Conservation (phyloP, 2,113 vertebrate genomes). For the Delphinus delphis region DNA sequence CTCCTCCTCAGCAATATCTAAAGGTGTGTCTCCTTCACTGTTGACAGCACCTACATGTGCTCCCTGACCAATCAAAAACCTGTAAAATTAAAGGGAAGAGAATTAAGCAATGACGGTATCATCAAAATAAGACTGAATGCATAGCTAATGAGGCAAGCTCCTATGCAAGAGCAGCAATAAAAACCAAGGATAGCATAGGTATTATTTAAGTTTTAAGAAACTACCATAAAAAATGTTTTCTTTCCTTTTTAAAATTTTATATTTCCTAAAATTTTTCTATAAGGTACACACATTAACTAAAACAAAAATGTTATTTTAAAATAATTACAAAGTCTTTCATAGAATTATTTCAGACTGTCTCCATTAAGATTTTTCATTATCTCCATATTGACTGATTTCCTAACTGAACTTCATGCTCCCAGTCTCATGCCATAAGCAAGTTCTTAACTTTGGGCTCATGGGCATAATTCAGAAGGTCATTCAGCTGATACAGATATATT, state of each 20-base stretch:
- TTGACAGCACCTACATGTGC: conserved; percentile 97
- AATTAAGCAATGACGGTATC: conserved; percentile 16
- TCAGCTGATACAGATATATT: neutral
- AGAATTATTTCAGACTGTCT: neutral
- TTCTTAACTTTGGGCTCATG: neutral
- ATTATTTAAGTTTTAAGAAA: neutral
- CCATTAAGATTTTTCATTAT: neutral
- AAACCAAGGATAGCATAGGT: neutral
- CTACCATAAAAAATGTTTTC: neutral
- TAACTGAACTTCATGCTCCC: neutral
- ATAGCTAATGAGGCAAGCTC: neutral
- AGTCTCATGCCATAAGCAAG: neutral
- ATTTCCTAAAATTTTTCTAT: conserved; percentile 28
- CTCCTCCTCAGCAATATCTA: conserved; percentile 99
- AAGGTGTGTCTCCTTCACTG: conserved; percentile 98
- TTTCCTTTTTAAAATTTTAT: neutral
- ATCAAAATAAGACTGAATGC: neutral
- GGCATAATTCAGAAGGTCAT: neutral
- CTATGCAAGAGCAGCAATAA: neutral
- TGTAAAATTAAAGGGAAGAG: conserved; percentile 77
- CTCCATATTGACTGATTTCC: neutral
- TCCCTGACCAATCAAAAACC: conserved; percentile 96
- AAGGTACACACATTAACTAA: neutral
- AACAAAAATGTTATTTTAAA: neutral
- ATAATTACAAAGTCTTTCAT: neutral